phyloP scores from a whole-genome alignment of 2,888 invertebrate species.

The Tiphia femorata region DNA sequence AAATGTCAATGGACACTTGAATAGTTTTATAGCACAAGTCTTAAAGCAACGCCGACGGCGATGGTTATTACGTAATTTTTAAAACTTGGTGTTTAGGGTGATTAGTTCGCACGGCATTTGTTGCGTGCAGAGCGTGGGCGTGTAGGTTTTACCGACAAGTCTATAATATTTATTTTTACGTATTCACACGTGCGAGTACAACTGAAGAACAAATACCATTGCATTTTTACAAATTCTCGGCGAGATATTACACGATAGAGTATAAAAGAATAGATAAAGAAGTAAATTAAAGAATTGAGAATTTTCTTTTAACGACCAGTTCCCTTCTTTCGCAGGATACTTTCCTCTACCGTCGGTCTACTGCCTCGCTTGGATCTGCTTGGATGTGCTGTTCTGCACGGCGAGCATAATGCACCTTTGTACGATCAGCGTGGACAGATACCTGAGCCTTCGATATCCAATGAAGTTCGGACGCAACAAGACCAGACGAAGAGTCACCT shows the following conservation, averaged over 20 bases:
- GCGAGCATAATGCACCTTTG: constrained; percentile 98
- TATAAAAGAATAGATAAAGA: background rate
- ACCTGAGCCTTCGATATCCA: constrained; percentile 90
- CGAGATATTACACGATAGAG: too few relatives aligned
- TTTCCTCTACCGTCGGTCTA: constrained; percentile 86
- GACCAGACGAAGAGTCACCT: constrained; percentile 83
- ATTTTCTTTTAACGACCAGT: background rate
- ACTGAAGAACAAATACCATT: too few relatives aligned
- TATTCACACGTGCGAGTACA: background rate
- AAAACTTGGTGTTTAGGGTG: too few relatives aligned
- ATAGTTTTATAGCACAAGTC: too few relatives aligned
- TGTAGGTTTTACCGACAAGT: background rate
- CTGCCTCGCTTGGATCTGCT: constrained; percentile 94
- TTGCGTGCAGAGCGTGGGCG: too few relatives aligned
- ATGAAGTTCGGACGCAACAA: constrained; percentile 94
- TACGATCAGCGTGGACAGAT: constrained; percentile 96
- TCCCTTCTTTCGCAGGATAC: constrained; percentile 74
- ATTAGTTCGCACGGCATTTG: too few relatives aligned
- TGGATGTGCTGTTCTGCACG: constrained; percentile 96
- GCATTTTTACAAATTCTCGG: too few relatives aligned
- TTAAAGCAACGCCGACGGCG: too few relatives aligned
- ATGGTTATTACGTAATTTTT: too few relatives aligned
- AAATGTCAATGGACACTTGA: too few relatives aligned
- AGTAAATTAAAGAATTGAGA: background rate
- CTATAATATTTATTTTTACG: background rate